Conservation (phyloP, 2,113 vertebrate species). For the Calidris pugnax region DNA sequence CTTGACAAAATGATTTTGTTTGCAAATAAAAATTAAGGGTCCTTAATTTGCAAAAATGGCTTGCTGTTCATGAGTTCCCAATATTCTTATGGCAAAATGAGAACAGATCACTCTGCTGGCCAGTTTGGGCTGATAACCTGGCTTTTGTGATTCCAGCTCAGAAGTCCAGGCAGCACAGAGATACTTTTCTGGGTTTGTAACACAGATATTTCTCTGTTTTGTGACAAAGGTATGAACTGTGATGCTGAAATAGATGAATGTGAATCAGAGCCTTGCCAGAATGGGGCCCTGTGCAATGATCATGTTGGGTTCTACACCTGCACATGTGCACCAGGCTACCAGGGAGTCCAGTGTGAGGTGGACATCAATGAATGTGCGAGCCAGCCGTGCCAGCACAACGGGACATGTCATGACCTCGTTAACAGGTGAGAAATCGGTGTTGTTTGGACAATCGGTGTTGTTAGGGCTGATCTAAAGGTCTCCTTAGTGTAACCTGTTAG, state of each 20-base stretch:
- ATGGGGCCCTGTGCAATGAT: slow-evolving; percentile 86
- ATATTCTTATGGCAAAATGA: neutral
- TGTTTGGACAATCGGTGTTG: neutral
- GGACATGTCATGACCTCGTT: slow-evolving; percentile 81
- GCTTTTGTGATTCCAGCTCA: neutral
- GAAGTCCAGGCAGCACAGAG: neutral
- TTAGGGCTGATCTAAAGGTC: neutral
- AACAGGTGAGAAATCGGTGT: slow-evolving; percentile 78
- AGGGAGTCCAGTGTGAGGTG: slow-evolving; percentile 83
- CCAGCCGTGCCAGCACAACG: slow-evolving; percentile 82
- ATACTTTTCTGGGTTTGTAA: neutral
- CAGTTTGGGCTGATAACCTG: neutral
- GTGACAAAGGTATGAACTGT: slow-evolving; percentile 85
- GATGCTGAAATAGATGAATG: slow-evolving; percentile 92
- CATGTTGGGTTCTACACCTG: slow-evolving; percentile 85
- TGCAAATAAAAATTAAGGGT: neutral
- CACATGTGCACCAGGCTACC: slow-evolving; percentile 82
- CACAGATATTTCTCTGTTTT: neutral
- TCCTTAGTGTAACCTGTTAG: neutral
- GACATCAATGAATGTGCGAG: slow-evolving; percentile 89
- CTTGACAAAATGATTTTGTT: neutral
- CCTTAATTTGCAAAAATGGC: neutral
- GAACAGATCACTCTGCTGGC: neutral
- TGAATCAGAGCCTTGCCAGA: slow-evolving; percentile 83
- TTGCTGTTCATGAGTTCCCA: neutral